phyloP scores from a whole-genome alignment of 2,888 invertebrate genomes.

The Allacma fusca region DNA sequence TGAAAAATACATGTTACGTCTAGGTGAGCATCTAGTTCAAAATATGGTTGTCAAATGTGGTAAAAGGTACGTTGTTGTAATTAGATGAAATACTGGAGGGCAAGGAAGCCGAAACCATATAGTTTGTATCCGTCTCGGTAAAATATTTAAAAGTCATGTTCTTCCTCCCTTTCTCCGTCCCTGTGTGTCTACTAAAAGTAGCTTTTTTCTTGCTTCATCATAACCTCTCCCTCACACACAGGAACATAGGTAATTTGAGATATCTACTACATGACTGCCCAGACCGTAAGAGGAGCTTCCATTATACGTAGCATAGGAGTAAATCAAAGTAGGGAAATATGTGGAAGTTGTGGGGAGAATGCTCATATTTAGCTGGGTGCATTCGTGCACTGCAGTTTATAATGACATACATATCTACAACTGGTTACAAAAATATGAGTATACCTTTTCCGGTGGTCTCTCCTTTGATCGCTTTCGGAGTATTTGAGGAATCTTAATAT shows the following conservation, averaged over 20 bases:
- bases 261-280: no score
- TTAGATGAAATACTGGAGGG: neutral
- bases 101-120: slow-evolving; percentile 4
- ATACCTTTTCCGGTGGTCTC: slow-evolving; percentile 43
- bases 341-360: neutral
- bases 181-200: neutral
- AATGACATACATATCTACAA: no score
- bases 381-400: no score
- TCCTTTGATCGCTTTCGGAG: slow-evolving; percentile 44
- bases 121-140: slow-evolving; percentile 11
- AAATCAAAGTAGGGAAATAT: no score
- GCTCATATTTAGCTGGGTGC: no score
- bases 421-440: neutral
- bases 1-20: no score
- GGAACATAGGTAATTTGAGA: no score
- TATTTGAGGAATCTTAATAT: slow-evolving; percentile 46
- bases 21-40: neutral
- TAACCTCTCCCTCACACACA: no score
- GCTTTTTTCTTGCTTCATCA: neutral
- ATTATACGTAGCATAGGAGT: no score
- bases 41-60: slow-evolving; percentile 13
- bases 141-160: neutral
- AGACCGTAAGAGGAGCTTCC: no score
- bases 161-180: neutral
- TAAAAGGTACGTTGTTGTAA: neutral